Base-by-base conservation (phyloP, 2,888 invertebrate species). In the Rhorus exstirpatorius region DNA sequence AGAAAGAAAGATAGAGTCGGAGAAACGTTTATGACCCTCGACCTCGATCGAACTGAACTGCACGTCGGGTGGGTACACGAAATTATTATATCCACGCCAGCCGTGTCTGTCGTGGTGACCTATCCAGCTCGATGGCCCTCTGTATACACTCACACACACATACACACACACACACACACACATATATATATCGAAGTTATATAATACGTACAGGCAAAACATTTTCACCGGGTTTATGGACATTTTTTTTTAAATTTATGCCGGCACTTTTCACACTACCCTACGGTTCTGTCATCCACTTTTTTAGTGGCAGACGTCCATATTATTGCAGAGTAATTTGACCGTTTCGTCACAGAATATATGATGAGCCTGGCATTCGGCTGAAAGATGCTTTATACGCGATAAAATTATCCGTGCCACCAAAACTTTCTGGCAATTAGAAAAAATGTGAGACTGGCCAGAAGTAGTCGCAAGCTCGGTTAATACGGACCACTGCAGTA, bases 51-150 rank as follows among this genome's bases (percentile, higher is more conserved):
- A 76, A 53, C 41, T 60, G 14, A 53, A 65, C 26, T 65, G 71
- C 76, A 44, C 75, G 63, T 72, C 51, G 49, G 19, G 44, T 26
- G 71, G 67, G 51, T 74, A 76, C 76, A 71, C 49, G 49, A 65
- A 84, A 84, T 81, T 84, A 84, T 84, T 81, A 79, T 81, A 76
- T 67, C 76, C 65, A 8, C 49, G 68, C 68, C 68, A 72, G 68
- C 41, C 77, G 35, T 53, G 60, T 72, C 75, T 72, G 44, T 38
- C 71, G 44, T 58, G 41, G 26, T 55, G 53, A 74, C 65, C 65
- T 46, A 67, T 67, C 75, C 55, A 74, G 7, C 21, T 44, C 35
- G 55, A 46, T 35, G 19, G 46, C 44, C 21, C 21, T 61, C 12
- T 35, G 49, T n/a, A 35, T 51, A 31, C 49, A 35, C 35, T 31